These are phyloP conservation scores for Synanceia verrucosa DNA, from an alignment of 2,797 vertebrate genomes.

Conservation along the genomic window DNA sequence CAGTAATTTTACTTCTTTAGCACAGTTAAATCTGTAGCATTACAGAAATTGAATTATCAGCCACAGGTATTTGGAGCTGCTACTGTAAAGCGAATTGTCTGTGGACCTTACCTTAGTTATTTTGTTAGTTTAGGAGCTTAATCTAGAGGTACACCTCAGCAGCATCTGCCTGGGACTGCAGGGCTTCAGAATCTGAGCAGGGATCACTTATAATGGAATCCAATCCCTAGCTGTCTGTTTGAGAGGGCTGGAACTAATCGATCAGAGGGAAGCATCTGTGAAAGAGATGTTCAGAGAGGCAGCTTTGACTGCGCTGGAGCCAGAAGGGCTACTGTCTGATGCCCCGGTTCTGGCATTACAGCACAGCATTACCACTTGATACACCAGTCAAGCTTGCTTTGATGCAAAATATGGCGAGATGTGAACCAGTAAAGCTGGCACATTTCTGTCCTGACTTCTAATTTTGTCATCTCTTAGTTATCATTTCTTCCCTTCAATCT, in stretches of 20 bases:
- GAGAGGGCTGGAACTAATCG: constrained; percentile 83
- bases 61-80: constrained; percentile 32
- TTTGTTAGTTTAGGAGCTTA: constrained; percentile 77
- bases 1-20: constrained; percentile 12
- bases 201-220: constrained; percentile 81
- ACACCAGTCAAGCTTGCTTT: constrained; percentile 46
- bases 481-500: constrained; percentile 49
- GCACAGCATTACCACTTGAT: constrained; percentile 60
- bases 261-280: constrained; percentile 81
- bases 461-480: constrained; percentile 56
- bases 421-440: constrained; percentile 28
- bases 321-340: constrained; percentile 79
- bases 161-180: constrained; percentile 62
- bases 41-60: constrained; percentile 31
- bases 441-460: constrained; percentile 41
- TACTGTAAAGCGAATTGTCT: constrained; percentile 54
- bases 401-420: constrained; percentile 54
- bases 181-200: constrained; percentile 69
- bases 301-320: constrained; percentile 76
- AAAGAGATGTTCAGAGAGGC: constrained; percentile 78
- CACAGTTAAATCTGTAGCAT: background rate
- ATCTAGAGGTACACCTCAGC: constrained; percentile 70
- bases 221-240: constrained; percentile 81
- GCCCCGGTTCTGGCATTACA: constrained; percentile 65
- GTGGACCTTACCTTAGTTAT: constrained; percentile 57